Conservation (phyloP, 1,140 invertebrate species). For the Atopsyche davidsoni region DNA sequence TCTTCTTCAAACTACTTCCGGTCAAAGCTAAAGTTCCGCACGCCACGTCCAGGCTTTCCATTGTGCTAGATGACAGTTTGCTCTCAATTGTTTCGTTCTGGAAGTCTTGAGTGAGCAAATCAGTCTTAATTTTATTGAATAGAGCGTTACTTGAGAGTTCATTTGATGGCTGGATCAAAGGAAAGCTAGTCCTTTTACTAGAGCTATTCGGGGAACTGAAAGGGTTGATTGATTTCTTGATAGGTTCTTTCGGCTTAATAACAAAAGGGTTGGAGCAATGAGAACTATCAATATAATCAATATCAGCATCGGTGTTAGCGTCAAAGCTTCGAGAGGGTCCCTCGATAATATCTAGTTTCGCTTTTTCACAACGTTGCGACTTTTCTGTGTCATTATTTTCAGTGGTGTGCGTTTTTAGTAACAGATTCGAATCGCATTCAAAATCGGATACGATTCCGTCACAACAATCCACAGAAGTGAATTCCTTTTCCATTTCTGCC, state of each 20-base stretch:
- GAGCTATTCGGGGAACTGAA: conserved; percentile 2
- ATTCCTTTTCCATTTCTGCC: conserved; percentile 24
- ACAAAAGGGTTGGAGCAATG: conserved; percentile 8
- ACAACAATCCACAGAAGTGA: conserved; percentile 19
- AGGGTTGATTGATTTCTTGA: conserved; percentile 13
- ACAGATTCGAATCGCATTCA: conserved; percentile 9
- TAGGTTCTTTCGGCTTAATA: conserved; percentile 2
- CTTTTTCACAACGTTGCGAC: background rate
- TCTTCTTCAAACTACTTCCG: no score
- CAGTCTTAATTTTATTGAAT: conserved; percentile 38
- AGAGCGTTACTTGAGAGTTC: conserved; percentile 39
- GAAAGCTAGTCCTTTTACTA: conserved; percentile 1
- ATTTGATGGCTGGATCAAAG: conserved; percentile 23
- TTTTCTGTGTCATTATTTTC: background rate
- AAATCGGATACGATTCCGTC: conserved; percentile 10
- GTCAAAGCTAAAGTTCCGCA: no score
- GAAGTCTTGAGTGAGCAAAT: conserved; percentile 10
- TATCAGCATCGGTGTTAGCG: background rate
- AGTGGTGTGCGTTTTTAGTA: background rate
- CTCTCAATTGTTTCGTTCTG: no score
- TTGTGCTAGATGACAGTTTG: no score
- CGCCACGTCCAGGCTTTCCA: no score
- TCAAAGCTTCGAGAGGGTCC: background rate
- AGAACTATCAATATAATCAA: conserved; percentile 11
- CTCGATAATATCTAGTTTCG: background rate